phyloP scores from a whole-genome alignment of 2,888 invertebrate species.

The Suillia variegata region DNA sequence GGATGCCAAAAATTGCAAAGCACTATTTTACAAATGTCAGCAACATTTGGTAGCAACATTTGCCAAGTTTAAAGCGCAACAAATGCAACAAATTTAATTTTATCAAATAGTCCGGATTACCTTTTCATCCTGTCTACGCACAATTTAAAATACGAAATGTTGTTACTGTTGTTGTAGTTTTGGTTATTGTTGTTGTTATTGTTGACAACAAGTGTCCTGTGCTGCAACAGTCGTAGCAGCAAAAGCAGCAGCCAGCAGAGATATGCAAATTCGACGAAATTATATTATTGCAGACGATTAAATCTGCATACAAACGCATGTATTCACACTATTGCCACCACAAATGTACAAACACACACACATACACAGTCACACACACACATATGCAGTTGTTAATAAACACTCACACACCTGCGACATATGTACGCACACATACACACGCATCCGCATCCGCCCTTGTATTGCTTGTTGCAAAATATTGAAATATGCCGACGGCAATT shows the following conservation, averaged over 20 bases:
- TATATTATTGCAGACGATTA: slow-evolving; percentile 19
- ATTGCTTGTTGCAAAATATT: neutral
- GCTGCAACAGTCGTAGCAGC: too few species aligned
- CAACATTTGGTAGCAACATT: too few species aligned
- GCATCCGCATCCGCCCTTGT: neutral
- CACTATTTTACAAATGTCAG: too few species aligned
- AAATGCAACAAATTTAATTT: too few species aligned
- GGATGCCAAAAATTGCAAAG: too few species aligned
- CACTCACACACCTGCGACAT: neutral
- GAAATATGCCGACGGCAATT: too few species aligned
- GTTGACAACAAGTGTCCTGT: slow-evolving; percentile 17
- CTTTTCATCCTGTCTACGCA: too few species aligned
- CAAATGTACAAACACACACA: too few species aligned
- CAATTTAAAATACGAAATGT: neutral
- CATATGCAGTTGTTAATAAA: neutral
- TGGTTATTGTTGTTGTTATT: slow-evolving; percentile 1
- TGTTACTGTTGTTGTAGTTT: neutral
- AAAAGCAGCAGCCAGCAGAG: too few species aligned
- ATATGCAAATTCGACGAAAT: slow-evolving; percentile 19
- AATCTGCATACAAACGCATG: slow-evolving; percentile 18
- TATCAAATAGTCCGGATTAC: too few species aligned
- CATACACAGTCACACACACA: neutral
- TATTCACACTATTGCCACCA: neutral
- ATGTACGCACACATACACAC: neutral
- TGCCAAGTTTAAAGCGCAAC: too few species aligned